Conservation (phyloP, 2,797 vertebrate species). For the Typhlichthys eigenmanni region DNA sequence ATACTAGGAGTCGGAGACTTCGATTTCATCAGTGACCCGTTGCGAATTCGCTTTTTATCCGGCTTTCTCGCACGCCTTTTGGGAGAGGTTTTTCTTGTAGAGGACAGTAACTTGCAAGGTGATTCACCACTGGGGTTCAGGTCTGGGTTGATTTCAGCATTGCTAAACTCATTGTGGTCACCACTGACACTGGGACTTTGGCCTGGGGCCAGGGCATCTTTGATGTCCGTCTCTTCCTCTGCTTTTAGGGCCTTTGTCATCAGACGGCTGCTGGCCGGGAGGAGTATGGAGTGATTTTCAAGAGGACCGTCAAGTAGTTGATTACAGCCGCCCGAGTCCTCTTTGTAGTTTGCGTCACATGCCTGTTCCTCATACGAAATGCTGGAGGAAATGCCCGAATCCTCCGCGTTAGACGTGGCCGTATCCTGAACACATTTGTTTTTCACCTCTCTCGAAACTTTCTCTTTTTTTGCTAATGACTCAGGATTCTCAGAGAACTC, state of each 20-base stretch:
- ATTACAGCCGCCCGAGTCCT: slow-evolving; percentile 34
- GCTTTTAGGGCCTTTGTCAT: slow-evolving; percentile 74
- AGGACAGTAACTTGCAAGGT: slow-evolving; percentile 22
- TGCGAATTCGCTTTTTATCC: slow-evolving; percentile 64
- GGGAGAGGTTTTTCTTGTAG: slow-evolving; percentile 44
- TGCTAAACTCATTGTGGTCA: slow-evolving; percentile 1
- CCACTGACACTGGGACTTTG: slow-evolving; percentile 36
- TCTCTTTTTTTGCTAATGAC: slow-evolving; percentile 29
- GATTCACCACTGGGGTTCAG: slow-evolving; percentile 37
- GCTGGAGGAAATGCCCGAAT: slow-evolving; percentile 16
- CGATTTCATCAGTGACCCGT: slow-evolving; percentile 55
- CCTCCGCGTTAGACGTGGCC: background rate
- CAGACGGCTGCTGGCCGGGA: slow-evolving; percentile 73
- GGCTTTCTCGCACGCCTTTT: slow-evolving; percentile 65
- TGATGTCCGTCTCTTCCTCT: slow-evolving; percentile 61
- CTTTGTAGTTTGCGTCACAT: slow-evolving; percentile 30
- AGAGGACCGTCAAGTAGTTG: slow-evolving; percentile 32
- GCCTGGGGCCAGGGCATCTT: slow-evolving; percentile 47
- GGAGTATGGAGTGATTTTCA: slow-evolving; percentile 64
- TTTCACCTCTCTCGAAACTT: slow-evolving; percentile 32
- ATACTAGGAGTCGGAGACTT: slow-evolving; percentile 10
- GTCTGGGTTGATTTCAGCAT: slow-evolving; percentile 39
- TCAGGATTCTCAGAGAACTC: slow-evolving; percentile 14
- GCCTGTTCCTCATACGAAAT: slow-evolving; percentile 27
- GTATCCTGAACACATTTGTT: slow-evolving; percentile 35